Evolutionary conservation across 2,888 invertebrate species (phyloP).

Genomic region (Hydroisotoma schaefferi): DNA sequence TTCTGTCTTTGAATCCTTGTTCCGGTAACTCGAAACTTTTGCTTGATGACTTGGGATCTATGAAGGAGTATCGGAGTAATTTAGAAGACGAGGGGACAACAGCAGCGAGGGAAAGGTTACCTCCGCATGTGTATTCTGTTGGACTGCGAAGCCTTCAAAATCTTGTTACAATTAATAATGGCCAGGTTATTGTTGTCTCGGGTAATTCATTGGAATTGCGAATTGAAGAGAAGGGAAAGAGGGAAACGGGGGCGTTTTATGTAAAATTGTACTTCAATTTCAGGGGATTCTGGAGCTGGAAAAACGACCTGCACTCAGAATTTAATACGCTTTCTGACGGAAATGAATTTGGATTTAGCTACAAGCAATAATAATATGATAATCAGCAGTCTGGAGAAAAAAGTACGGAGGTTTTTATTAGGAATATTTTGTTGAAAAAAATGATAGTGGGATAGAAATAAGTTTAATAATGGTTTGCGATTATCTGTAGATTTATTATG

Average conservation of each 20-base stretch:
- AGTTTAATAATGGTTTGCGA: background rate
- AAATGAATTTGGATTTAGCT: conserved; percentile 4
- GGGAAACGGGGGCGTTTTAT: too few relatives aligned
- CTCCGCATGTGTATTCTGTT: conserved; percentile 41
- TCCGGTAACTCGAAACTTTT: conserved; percentile 19
- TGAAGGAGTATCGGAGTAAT: background rate
- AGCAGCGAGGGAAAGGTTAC: background rate
- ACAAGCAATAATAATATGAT: background rate
- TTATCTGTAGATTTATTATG: conserved; percentile 27
- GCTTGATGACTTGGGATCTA: background rate
- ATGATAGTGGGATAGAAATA: background rate
- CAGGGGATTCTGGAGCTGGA: conserved; percentile 8
- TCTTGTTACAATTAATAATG: conserved; percentile 29
- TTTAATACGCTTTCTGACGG: conserved; percentile 40
- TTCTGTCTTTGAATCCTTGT: conserved; percentile 44
- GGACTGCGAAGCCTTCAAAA: conserved; percentile 35
- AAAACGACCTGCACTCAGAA: conserved; percentile 45
- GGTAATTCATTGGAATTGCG: conserved; percentile 13
- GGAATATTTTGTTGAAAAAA: background rate
- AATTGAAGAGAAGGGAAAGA: too few relatives aligned
- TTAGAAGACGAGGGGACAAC: conserved; percentile 2
- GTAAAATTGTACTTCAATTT: too few relatives aligned
- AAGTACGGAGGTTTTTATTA: conserved; percentile 20
- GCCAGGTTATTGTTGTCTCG: conserved; percentile 42
- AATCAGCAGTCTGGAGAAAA: conserved; percentile 28